These are phyloP conservation scores for Leptodactylus fallax DNA, from an alignment of 2,797 vertebrate species.

Conservation along the genomic window DNA sequence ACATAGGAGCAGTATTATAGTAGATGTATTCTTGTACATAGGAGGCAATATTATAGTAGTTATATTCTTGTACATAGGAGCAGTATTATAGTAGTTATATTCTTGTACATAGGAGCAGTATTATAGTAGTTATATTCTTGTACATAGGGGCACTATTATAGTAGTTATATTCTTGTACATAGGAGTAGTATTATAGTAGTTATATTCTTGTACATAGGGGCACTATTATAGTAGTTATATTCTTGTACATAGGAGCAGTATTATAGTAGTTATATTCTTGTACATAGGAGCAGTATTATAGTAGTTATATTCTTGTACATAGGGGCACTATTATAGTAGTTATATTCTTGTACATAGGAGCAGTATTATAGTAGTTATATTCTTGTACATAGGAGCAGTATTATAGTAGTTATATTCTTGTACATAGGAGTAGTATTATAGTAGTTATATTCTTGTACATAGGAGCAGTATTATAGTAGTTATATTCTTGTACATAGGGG, in stretches of 20 bases:
- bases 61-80: too few relatives aligned
- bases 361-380: neutral
- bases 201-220: too few relatives aligned
- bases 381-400: neutral
- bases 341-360: neutral
- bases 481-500: neutral
- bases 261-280: constrained; percentile 3
- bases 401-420: neutral
- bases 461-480: neutral
- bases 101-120: neutral
- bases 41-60: too few relatives aligned
- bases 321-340: neutral
- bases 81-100: too few relatives aligned
- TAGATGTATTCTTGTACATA: too few relatives aligned
- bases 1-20: too few relatives aligned
- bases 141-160: neutral
- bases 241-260: neutral
- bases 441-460: constrained; percentile 2
- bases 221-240: too few relatives aligned
- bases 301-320: neutral
- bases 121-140: neutral
- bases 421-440: neutral
- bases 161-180: neutral
- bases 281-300: neutral
- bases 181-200: neutral